Percentiles rank a stretch among this genome's conserved stretches.
Conservation (phyloP, 2,113 vertebrate genomes). For the Gasterosteus aculeatus region DNA sequence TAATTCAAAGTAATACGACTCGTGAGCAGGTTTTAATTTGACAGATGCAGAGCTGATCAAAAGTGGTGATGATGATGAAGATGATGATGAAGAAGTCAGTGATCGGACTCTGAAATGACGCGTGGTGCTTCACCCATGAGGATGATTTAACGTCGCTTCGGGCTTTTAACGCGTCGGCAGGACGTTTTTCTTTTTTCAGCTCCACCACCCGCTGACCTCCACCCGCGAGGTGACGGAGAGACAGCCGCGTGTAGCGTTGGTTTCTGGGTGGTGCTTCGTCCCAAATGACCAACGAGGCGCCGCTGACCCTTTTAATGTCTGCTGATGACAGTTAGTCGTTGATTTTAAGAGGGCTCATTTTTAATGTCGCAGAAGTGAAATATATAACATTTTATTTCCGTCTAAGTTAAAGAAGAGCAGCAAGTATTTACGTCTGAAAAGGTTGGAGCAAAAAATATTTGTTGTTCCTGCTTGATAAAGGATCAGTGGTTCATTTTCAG, state of each 20-base stretch:
- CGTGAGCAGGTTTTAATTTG: neutral
- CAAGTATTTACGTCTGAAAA: neutral
- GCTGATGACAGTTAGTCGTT: neutral
- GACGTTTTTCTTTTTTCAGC: slow-evolving; percentile 47
- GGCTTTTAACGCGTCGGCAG: neutral
- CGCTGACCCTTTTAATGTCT: slow-evolving; percentile 7
- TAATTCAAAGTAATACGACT: too few species aligned
- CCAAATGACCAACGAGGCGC: neutral
- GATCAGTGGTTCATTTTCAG: neutral
- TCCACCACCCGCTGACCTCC: slow-evolving; percentile 26
- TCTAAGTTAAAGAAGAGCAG: neutral
- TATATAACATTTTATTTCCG: neutral
- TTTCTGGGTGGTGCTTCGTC: slow-evolving; percentile 9
- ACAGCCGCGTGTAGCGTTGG: too few species aligned
- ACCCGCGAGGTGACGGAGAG: slow-evolving; percentile 46
- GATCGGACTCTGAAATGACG: neutral
- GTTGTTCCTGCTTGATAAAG: neutral
- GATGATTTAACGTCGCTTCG: too few species aligned
- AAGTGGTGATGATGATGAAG: neutral
- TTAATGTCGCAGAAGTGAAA: neutral
- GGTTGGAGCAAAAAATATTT: neutral
- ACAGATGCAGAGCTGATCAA: neutral
- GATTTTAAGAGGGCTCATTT: neutral
- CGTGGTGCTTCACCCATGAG: too few species aligned
- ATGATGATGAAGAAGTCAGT: neutral